Conservation (phyloP, 2,797 vertebrate genomes). For the Eleutherodactylus coqui region DNA sequence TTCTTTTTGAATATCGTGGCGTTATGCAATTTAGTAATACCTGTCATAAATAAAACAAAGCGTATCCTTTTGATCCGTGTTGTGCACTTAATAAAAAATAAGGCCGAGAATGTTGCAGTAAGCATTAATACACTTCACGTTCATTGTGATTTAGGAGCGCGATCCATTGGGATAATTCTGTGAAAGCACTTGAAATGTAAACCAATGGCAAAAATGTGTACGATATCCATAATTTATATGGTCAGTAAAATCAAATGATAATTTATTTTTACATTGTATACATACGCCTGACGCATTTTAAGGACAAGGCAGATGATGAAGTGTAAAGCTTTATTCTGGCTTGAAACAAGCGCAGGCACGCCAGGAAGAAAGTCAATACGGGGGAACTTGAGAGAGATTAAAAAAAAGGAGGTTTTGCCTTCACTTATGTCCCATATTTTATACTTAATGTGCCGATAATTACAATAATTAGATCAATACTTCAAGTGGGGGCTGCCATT, state of each 20-base stretch:
- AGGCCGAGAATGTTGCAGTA: constrained; percentile 51
- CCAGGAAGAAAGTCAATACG: constrained; percentile 38
- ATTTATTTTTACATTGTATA: constrained; percentile 60
- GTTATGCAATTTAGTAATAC: constrained; percentile 62
- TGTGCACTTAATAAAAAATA: constrained; percentile 64
- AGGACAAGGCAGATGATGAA: constrained; percentile 56
- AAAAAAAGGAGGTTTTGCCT: background rate
- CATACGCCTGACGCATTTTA: constrained; percentile 56
- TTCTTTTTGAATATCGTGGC: constrained; percentile 61
- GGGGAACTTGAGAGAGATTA: constrained; percentile 35
- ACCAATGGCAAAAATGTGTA: constrained; percentile 54
- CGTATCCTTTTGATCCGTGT: constrained; percentile 58
- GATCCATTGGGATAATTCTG: constrained; percentile 64
- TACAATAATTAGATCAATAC: constrained; percentile 38
- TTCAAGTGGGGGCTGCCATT: background rate
- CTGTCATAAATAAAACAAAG: constrained; percentile 53
- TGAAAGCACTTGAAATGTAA: constrained; percentile 61
- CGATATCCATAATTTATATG: constrained; percentile 57
- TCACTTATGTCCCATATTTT: constrained; percentile 15
- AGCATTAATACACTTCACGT: constrained; percentile 59
- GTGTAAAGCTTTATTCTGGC: constrained; percentile 49
- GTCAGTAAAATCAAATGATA: constrained; percentile 61
- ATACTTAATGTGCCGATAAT: constrained; percentile 42
- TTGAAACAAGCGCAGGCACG: background rate
- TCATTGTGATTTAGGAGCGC: constrained; percentile 50